Evolutionary conservation across 2,113 vertebrate species (phyloP).

Genomic region (Psilopsiagon aurifrons): DNA sequence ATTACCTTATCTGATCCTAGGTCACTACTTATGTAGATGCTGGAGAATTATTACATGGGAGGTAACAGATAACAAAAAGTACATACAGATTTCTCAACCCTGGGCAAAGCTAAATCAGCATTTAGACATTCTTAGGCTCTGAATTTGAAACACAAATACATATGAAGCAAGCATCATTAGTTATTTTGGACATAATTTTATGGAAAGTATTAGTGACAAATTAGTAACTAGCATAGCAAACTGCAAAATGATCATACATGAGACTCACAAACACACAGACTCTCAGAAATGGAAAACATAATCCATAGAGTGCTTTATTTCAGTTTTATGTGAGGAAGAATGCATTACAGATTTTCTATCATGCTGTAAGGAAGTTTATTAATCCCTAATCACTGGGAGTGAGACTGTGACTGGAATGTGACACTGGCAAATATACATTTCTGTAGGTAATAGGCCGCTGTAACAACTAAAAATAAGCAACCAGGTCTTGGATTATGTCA

Average conservation of each 20-base stretch:
- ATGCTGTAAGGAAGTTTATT: background rate
- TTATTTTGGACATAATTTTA: background rate
- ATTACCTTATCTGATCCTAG: background rate
- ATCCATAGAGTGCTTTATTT: background rate
- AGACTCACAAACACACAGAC: background rate
- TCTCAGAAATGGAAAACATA: background rate
- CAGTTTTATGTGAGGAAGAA: background rate
- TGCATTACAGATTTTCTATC: background rate
- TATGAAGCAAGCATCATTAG: background rate
- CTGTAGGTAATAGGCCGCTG: background rate
- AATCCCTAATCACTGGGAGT: background rate
- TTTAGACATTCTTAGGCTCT: background rate
- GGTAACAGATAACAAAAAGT: background rate
- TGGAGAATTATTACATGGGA: background rate
- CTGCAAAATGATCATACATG: background rate
- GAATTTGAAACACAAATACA: background rate
- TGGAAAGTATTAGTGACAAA: background rate
- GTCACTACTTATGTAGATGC: background rate
- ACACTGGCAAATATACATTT: background rate
- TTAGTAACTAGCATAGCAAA: background rate
- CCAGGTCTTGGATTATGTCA: background rate
- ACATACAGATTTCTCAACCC: background rate
- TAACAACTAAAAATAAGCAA: background rate
- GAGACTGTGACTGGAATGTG: background rate
- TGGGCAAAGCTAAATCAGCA: background rate